These are phyloP conservation scores for Pilophorus perplexus DNA, from an alignment of 2,888 invertebrate species.

Conservation along the genomic window DNA sequence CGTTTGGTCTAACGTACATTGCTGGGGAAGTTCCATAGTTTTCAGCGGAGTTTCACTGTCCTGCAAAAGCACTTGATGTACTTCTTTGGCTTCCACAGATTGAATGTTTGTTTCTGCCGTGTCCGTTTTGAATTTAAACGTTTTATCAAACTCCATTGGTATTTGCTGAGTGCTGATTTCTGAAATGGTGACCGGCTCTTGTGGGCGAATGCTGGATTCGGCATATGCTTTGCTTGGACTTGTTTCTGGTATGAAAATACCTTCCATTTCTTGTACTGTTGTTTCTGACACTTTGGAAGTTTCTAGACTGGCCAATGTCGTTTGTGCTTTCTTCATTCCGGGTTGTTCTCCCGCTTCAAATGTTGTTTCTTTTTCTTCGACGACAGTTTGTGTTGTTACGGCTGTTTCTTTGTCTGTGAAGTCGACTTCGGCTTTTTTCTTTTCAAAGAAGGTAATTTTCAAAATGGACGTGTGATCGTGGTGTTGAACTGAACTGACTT, in stretches of 20 bases:
- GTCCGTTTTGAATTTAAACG: conserved; percentile 59
- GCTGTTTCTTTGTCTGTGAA: conserved; percentile 63
- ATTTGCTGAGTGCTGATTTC: conserved; percentile 61
- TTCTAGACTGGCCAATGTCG: conserved; percentile 58
- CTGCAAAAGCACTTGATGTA: conserved; percentile 61
- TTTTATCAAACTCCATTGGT: conserved; percentile 56
- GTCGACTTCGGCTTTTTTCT: conserved; percentile 60
- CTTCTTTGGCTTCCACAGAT: conserved; percentile 63
- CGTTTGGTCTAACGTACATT: conserved; percentile 51
- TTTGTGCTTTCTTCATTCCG: conserved; percentile 52
- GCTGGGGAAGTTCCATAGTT: conserved; percentile 52
- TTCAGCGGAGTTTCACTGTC: conserved; percentile 62
- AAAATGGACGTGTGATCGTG: conserved; percentile 65
- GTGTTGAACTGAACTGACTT: conserved; percentile 62
- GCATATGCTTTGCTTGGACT: conserved; percentile 59
- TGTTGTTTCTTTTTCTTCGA: conserved; percentile 61
- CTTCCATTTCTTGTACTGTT: conserved; percentile 67
- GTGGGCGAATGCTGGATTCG: conserved; percentile 59
- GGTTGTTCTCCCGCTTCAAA: conserved; percentile 56
- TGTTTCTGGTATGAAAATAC: conserved; percentile 56
- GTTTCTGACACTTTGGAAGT: conserved; percentile 60
- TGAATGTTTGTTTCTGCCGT: conserved; percentile 58
- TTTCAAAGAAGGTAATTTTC: conserved; percentile 54
- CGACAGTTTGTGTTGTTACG: conserved; percentile 59
- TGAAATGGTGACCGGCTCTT: conserved; percentile 61